phyloP scores from a whole-genome alignment of 1,140 invertebrate species.

The Heliconius congener region DNA sequence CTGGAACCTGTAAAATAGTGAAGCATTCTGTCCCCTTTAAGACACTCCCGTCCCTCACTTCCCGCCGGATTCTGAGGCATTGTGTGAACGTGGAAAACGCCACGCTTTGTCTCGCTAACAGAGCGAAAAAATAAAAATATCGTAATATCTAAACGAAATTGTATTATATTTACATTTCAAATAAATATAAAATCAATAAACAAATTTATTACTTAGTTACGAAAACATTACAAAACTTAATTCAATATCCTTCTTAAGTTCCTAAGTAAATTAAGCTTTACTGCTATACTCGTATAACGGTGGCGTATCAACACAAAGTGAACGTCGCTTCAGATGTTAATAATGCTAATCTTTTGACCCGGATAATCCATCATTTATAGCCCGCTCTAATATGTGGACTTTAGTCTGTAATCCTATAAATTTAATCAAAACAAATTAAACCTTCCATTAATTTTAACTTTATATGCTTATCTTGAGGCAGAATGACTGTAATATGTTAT shows the following conservation, averaged over 20 bases:
- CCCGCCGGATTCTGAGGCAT: too few relatives aligned
- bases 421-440: constrained; percentile 21
- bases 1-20: too few relatives aligned
- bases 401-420: constrained; percentile 23
- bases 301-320: constrained; percentile 11
- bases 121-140: too few relatives aligned
- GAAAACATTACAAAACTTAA: neutral
- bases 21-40: too few relatives aligned
- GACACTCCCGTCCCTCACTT: too few relatives aligned
- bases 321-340: constrained; percentile 27
- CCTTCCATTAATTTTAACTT: neutral
- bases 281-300: neutral
- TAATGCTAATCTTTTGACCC: constrained; percentile 52
- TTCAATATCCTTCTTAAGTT: neutral
- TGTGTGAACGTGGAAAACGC: too few relatives aligned
- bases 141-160: too few relatives aligned
- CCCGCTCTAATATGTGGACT: constrained; percentile 31
- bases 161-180: too few relatives aligned
- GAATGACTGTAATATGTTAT: neutral
- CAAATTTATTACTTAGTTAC: neutral
- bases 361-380: constrained; percentile 52
- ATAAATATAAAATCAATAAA: neutral
- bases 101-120: too few relatives aligned
- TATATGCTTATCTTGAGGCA: neutral
- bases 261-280: constrained; percentile 4